Conservation (phyloP, 2,888 invertebrate species). For the Lasius platythorax region DNA sequence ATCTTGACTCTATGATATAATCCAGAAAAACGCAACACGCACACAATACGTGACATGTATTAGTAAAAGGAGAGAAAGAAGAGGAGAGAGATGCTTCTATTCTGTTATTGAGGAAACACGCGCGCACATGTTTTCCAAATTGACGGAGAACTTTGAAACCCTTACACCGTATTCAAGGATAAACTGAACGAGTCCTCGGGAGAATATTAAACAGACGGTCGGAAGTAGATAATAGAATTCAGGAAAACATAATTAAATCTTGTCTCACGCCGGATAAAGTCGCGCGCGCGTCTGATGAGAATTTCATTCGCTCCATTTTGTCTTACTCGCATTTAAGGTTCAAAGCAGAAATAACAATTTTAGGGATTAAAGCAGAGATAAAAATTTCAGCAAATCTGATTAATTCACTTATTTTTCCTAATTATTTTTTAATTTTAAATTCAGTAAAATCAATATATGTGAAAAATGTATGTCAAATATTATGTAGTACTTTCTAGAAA, state of each 20-base stretch:
- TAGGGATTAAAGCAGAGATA: neutral
- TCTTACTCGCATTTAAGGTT: neutral
- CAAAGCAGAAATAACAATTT: neutral
- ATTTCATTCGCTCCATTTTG: neutral
- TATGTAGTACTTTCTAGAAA: neutral
- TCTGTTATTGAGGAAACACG: neutral
- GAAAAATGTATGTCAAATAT: neutral
- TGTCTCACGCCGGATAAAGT: neutral
- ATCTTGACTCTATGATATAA: neutral
- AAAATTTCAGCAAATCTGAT: neutral
- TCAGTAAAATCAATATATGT: neutral
- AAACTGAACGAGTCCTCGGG: neutral
- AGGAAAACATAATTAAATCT: constrained; percentile 27
- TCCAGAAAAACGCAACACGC: neutral
- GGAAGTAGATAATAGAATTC: constrained; percentile 7
- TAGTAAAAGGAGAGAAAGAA: neutral
- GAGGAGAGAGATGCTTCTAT: neutral
- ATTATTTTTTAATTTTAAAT: neutral
- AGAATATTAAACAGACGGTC: constrained; percentile 14
- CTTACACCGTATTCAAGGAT: neutral
- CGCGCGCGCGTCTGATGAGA: neutral
- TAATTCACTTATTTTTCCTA: neutral
- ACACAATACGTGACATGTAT: neutral
- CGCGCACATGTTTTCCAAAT: neutral
- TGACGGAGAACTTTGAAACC: neutral